A percentile compares a stretch with the other conserved stretches of the same genome.
These are phyloP conservation scores for Staurois parvus DNA, from an alignment of 2,797 vertebrate species.

Conservation along the genomic window DNA sequence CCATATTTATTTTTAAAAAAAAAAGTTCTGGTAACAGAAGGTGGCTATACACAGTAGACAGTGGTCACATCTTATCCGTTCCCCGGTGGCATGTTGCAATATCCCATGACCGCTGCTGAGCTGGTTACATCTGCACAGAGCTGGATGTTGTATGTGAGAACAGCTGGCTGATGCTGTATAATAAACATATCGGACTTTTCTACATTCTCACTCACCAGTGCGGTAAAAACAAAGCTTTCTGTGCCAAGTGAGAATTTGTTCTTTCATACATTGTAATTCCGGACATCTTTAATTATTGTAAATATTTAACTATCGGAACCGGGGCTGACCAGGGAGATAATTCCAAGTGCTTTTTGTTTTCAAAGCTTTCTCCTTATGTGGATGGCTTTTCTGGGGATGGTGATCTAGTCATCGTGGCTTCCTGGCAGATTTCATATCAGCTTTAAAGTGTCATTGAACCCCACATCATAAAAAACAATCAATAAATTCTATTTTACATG, in stretches of 20 bases:
- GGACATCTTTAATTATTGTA: slow-evolving; percentile 36
- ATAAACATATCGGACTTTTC: slow-evolving; percentile 35
- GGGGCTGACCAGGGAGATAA: slow-evolving; percentile 33
- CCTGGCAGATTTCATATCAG: slow-evolving; percentile 5
- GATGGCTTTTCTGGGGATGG: slow-evolving; percentile 21
- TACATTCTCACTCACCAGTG: slow-evolving; percentile 38
- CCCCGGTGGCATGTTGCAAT: slow-evolving; percentile 10
- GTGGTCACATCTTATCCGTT: background rate
- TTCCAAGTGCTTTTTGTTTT: slow-evolving; percentile 17
- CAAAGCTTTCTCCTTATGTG: slow-evolving; percentile 16
- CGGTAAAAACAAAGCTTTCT: slow-evolving; percentile 27
- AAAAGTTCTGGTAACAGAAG: background rate
- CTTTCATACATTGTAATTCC: slow-evolving; percentile 27
- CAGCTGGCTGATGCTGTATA: slow-evolving; percentile 40
- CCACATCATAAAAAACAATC: no score
- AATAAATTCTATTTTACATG: no score
- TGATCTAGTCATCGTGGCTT: slow-evolving; percentile 20
- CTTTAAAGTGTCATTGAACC: no score
- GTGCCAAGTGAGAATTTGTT: slow-evolving; percentile 23
- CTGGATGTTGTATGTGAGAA: slow-evolving; percentile 1
- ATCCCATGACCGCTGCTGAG: background rate
- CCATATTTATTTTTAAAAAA: no score
- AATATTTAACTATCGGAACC: slow-evolving; percentile 42
- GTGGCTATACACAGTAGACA: background rate
- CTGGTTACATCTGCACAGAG: slow-evolving; percentile 16